These are phyloP conservation scores for Ophraella communa DNA, from an alignment of 2,888 invertebrate species.

Conservation along the genomic window DNA sequence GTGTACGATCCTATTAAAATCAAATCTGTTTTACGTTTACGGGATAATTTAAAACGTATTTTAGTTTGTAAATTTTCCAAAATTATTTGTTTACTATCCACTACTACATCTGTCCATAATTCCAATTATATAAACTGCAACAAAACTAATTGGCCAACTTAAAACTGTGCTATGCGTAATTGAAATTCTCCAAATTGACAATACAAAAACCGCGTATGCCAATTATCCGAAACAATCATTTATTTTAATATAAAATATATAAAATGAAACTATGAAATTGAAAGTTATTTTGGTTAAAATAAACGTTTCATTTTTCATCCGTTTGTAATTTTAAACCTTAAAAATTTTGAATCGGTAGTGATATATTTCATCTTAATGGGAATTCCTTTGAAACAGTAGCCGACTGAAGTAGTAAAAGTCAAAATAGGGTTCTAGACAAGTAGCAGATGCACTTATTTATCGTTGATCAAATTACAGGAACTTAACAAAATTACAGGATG, in stretches of 20 bases:
- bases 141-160: neutral
- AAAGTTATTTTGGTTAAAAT: no score
- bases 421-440: neutral
- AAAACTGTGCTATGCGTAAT: neutral
- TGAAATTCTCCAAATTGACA: neutral
- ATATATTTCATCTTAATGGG: neutral
- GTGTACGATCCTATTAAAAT: conserved; percentile 5
- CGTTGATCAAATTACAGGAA: neutral
- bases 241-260: no score
- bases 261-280: no score
- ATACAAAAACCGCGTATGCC: neutral
- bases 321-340: neutral
- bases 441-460: neutral
- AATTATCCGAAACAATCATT: no score
- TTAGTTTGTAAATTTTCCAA: neutral
- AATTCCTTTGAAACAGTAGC: neutral
- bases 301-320: no score
- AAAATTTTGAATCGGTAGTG: no score
- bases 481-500: neutral
- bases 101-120: neutral
- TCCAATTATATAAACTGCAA: neutral
- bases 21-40: conserved; percentile 1
- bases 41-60: neutral
- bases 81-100: neutral
- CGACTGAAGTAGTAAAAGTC: neutral